phyloP scores from a whole-genome alignment of 2,888 invertebrate genomes.

The Microchrysa polita region DNA sequence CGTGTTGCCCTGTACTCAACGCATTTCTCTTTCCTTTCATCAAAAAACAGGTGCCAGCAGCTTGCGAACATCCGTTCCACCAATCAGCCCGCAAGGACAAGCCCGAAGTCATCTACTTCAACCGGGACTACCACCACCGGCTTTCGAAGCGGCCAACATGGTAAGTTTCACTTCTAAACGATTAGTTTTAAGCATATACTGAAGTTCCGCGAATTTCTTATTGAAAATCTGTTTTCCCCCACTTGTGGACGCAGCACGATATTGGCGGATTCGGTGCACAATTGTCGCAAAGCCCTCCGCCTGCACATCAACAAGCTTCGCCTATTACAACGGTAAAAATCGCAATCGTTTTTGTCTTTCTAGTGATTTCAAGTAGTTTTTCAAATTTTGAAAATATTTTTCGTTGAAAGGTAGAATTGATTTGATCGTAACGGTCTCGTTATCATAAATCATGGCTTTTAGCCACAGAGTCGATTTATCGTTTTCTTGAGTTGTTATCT shows the following conservation, averaged over 20 bases:
- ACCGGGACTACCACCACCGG: constrained; percentile 69
- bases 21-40: constrained; percentile 23
- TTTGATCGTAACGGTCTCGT: too few relatives aligned
- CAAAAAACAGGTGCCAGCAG: constrained; percentile 62
- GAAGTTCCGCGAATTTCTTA: too few relatives aligned
- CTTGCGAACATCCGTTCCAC: constrained; percentile 69
- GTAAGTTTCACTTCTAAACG: constrained; percentile 67
- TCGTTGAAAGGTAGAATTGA: too few relatives aligned
- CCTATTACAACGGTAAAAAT: constrained; percentile 74
- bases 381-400: too few relatives aligned
- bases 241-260: constrained; percentile 68
- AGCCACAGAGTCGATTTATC: too few relatives aligned
- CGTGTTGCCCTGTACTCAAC: constrained; percentile 45
- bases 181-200: too few relatives aligned
- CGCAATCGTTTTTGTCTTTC: too few relatives aligned
- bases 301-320: constrained; percentile 83
- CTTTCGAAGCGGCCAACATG: constrained; percentile 74
- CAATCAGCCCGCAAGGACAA: constrained; percentile 71
- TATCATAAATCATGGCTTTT: too few relatives aligned
- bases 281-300: constrained; percentile 79
- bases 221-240: not conserved
- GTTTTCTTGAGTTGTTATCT: too few relatives aligned
- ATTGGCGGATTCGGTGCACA: constrained; percentile 62
- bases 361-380: not conserved
- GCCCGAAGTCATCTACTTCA: constrained; percentile 67